Conservation (phyloP, 2,888 invertebrate species). For the Serripes groenlandicus region DNA sequence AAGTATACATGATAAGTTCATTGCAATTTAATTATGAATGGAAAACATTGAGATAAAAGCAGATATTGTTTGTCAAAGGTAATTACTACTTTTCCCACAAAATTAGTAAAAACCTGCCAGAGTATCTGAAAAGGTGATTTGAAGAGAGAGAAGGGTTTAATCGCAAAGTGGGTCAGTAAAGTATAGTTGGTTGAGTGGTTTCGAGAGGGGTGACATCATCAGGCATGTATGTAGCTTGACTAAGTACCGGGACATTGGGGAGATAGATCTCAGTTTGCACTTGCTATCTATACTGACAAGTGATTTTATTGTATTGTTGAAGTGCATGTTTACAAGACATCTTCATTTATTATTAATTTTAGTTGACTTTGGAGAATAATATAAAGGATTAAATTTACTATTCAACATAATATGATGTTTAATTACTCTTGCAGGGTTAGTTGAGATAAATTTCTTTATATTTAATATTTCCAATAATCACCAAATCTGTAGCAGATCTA, state of each 20-base stretch:
- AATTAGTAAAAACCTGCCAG: background rate
- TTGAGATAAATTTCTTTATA: too few relatives aligned
- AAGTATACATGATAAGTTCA: too few relatives aligned
- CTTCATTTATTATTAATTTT: too few relatives aligned
- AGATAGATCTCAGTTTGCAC: conserved; percentile 35
- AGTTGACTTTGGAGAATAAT: too few relatives aligned
- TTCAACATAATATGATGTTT: conserved; percentile 36
- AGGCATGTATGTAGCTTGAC: conserved; percentile 66
- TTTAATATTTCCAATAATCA: too few relatives aligned
- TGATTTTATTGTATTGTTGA: conserved; percentile 1
- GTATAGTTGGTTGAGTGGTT: conserved; percentile 66
- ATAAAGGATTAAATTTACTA: too few relatives aligned
- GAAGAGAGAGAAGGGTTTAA: background rate
- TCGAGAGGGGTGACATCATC: conserved; percentile 65
- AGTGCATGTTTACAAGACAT: too few relatives aligned
- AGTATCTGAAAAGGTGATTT: background rate
- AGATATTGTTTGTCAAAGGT: background rate
- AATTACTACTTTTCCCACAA: conserved; percentile 2
- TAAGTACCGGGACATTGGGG: conserved; percentile 53
- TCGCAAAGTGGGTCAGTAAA: conserved; percentile 62
- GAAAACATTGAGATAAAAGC: background rate
- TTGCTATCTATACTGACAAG: conserved; percentile 11
- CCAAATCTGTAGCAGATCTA: too few relatives aligned
- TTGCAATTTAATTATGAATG: too few relatives aligned
- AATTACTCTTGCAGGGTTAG: conserved; percentile 66